Conservation (phyloP, 2,113 vertebrate genomes). For the Periophthalmodon schlosseri region DNA sequence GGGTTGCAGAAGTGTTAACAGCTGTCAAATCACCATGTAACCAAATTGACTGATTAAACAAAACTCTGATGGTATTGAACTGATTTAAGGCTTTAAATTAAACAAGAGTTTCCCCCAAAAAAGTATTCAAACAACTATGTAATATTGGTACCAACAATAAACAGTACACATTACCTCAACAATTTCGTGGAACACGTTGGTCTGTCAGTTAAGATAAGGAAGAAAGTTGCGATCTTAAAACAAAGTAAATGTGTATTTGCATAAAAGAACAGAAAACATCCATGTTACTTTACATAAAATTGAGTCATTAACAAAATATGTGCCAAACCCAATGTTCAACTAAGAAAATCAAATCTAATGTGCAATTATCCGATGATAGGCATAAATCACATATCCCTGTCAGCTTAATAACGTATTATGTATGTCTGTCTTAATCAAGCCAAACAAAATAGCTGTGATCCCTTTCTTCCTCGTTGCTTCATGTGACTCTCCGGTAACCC, state of each 20-base stretch:
- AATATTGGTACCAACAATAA: too few relatives aligned
- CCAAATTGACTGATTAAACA: too few relatives aligned
- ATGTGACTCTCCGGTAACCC: constrained; percentile 33
- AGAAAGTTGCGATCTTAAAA: neutral
- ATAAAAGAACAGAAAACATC: neutral
- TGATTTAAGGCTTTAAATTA: neutral
- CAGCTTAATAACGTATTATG: constrained; percentile 9
- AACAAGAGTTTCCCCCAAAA: neutral
- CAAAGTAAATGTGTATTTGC: neutral
- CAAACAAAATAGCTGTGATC: constrained; percentile 48
- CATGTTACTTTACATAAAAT: neutral
- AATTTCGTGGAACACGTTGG: neutral
- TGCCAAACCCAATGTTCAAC: constrained; percentile 10
- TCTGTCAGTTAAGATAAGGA: neutral
- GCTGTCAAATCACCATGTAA: too few relatives aligned
- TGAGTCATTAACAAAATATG: constrained; percentile 25
- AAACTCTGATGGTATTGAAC: neutral
- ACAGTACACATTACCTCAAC: neutral
- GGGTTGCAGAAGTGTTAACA: too few relatives aligned
- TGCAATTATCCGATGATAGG: constrained; percentile 2
- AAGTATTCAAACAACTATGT: neutral
- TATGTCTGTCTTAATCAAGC: constrained; percentile 40
- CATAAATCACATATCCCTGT: constrained; percentile 48
- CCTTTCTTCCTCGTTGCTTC: constrained; percentile 54
- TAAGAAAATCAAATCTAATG: constrained; percentile 7